Percentiles rank a stretch among this genome's conserved stretches.
Evolutionary conservation across 2,113 vertebrate species (phyloP).

Genomic region (Anguilla japonica): DNA sequence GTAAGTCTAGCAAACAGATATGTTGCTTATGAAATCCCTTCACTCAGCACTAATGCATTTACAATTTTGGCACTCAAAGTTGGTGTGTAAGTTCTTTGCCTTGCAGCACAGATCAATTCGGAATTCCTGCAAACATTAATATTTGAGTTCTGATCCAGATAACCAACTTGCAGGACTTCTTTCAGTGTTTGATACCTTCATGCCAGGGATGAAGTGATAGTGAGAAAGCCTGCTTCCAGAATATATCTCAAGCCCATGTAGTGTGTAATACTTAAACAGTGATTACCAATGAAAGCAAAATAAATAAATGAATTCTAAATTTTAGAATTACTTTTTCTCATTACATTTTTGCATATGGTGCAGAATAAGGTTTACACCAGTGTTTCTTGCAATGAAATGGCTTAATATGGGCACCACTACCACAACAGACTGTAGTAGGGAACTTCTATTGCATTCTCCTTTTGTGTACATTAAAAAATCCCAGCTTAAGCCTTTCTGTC

Average conservation of each 20-base stretch:
- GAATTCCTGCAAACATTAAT: conserved; percentile 78
- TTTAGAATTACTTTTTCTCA: conserved; percentile 51
- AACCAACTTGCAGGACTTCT: conserved; percentile 76
- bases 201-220: conserved; percentile 83
- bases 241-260: conserved; percentile 86
- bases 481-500: conserved; percentile 99
- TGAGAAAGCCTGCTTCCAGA: conserved; percentile 90
- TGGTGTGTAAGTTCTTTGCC: conserved; percentile 75
- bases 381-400: conserved; percentile 85
- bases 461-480: conserved; percentile 99
- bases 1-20: too few species aligned
- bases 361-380: conserved; percentile 75
- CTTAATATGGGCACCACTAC: conserved; percentile 91
- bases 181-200: conserved; percentile 75
- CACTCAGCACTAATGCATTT: conserved; percentile 67
- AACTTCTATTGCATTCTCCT: conserved; percentile 99
- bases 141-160: conserved; percentile 79
- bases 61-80: conserved; percentile 66
- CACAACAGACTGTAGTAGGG: conserved; percentile 91
- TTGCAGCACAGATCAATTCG: conserved; percentile 70
- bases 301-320: conserved; percentile 37
- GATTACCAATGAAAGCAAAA: conserved; percentile 98
- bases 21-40: conserved; percentile 65
- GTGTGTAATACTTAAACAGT: conserved; percentile 90
- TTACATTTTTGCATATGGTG: conserved; percentile 87